Conservation (phyloP, 2,113 vertebrate genomes). For the Poecile atricapillus region DNA sequence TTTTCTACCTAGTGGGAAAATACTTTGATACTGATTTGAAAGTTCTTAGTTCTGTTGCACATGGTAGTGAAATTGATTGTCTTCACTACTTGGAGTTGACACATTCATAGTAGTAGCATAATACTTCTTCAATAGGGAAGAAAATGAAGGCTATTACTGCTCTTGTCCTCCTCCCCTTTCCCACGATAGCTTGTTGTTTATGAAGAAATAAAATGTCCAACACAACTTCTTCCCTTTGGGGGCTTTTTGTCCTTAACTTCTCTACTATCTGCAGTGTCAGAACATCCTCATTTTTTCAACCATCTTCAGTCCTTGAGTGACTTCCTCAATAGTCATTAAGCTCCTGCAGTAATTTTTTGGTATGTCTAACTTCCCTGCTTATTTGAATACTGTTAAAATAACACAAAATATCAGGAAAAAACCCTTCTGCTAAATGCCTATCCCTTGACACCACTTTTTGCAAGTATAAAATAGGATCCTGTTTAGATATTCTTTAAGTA, state of each 20-base stretch:
- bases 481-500: background rate
- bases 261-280: background rate
- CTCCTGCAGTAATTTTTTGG: background rate
- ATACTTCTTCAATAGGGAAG: background rate
- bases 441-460: background rate
- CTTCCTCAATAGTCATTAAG: background rate
- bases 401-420: background rate
- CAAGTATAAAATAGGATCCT: background rate
- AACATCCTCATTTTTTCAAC: background rate
- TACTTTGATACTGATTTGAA: background rate
- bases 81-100: background rate
- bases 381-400: background rate
- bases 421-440: background rate
- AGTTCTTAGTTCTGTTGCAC: background rate
- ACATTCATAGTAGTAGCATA: background rate
- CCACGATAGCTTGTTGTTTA: fast-evolving
- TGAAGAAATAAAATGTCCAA: background rate
- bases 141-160: background rate
- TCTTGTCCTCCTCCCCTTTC: fast-evolving
- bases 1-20: background rate
- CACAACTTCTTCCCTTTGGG: background rate
- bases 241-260: background rate
- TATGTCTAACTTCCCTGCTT: background rate
- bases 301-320: background rate
- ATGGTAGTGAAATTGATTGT: background rate